Evolutionary conservation across 2,113 vertebrate species (phyloP).

Genomic region (Elaphurus davidianus): DNA sequence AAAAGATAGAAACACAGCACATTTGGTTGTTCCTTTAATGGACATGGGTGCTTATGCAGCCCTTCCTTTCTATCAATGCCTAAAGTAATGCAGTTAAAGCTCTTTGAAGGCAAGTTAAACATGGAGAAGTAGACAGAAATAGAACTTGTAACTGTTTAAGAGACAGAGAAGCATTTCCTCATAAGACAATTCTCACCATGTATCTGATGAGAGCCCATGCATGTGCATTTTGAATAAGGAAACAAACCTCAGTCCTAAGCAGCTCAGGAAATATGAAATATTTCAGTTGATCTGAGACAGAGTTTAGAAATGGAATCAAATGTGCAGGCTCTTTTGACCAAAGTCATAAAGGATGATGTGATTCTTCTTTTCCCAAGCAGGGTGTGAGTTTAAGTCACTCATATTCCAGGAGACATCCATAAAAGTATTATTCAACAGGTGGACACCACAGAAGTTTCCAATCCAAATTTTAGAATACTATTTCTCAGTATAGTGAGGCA

Average conservation of each 20-base stretch:
- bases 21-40: not conserved
- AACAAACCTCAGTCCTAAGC: not conserved
- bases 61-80: not conserved
- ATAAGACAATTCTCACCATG: not conserved
- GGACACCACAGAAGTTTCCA: not conserved
- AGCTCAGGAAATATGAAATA: not conserved
- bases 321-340: not conserved
- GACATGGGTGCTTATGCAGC: not conserved
- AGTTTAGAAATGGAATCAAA: conserved; percentile 3
- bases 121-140: conserved; percentile 14
- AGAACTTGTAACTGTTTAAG: conserved; percentile 33
- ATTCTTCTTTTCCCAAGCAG: not conserved
- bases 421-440: not conserved
- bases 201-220: not conserved
- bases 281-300: not conserved
- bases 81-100: not conserved
- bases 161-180: not conserved
- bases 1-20: not conserved
- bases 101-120: conserved; percentile 60
- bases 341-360: not conserved
- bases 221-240: conserved; percentile 50
- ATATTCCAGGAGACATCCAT: not conserved
- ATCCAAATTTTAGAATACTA: not conserved
- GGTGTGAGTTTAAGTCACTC: not conserved
- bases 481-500: not conserved